phyloP scores from a whole-genome alignment of 2,113 vertebrate species.

The Chionodraco myersi region DNA sequence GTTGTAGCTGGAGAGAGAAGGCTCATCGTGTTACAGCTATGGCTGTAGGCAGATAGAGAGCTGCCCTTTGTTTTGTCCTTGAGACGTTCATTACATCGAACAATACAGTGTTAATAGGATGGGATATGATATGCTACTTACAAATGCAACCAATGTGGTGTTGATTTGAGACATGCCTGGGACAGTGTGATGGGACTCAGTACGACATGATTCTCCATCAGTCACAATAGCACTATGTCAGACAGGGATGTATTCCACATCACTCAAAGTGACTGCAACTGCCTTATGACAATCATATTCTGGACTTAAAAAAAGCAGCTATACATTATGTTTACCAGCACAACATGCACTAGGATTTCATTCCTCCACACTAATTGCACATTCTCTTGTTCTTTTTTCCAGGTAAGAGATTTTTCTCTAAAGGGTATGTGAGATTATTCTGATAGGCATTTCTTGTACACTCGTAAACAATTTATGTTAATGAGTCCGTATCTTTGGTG shows the following conservation, averaged over 20 bases:
- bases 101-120: not conserved
- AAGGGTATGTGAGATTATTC: constrained; percentile 43
- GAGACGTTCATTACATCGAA: not conserved
- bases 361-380: constrained; percentile 4
- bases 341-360: not conserved
- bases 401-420: constrained; percentile 47
- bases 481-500: constrained; percentile 14
- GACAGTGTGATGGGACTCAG: not conserved
- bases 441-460: constrained; percentile 18
- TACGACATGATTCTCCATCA: not conserved
- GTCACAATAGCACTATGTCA: not conserved
- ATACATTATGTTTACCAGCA: not conserved
- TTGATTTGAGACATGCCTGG: not conserved
- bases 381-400: constrained; percentile 30
- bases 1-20: constrained; percentile 26
- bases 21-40: not conserved
- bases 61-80: not conserved
- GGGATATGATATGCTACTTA: not conserved
- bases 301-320: not conserved
- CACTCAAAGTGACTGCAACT: not conserved
- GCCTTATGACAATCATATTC: not conserved
- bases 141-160: not conserved
- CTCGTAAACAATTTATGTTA: constrained; percentile 16
- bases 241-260: constrained; percentile 13
- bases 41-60: not conserved